A percentile compares a stretch with the other conserved stretches of the same genome.
These are phyloP conservation scores for Eonycteris spelaea DNA, from an alignment of 2,113 vertebrate species.

Conservation along the genomic window DNA sequence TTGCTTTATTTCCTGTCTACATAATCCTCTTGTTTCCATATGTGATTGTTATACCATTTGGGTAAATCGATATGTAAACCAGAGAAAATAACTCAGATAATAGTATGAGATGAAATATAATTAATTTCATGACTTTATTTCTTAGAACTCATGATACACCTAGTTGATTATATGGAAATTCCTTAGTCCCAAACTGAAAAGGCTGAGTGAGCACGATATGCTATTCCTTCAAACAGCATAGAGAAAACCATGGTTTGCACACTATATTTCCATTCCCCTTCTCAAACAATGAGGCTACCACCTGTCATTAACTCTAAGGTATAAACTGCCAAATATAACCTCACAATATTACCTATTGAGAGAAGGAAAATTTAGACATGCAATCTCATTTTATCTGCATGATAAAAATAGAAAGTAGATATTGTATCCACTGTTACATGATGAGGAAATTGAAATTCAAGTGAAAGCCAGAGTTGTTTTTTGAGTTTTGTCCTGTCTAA, in stretches of 20 bases:
- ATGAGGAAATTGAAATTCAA: neutral
- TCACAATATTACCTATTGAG: neutral
- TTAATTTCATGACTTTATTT: neutral
- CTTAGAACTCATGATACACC: neutral
- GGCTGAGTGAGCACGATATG: neutral
- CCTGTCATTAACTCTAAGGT: neutral
- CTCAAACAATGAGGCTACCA: neutral
- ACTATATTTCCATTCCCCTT: neutral
- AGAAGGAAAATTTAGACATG: no score
- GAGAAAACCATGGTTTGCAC: neutral
- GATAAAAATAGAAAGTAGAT: neutral
- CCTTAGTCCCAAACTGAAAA: neutral
- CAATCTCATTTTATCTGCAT: neutral
- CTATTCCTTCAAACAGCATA: neutral
- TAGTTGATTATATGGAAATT: neutral
- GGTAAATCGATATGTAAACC: neutral
- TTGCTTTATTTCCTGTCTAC: neutral
- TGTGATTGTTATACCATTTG: neutral
- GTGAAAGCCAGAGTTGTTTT: neutral
- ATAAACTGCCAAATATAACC: neutral
- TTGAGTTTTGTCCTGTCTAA: neutral
- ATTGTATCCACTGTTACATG: neutral
- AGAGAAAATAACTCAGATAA: neutral
- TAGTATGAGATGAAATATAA: neutral
- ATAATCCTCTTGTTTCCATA: neutral